Evolutionary conservation across 2,797 vertebrate species (phyloP).

Genomic region (Diglossa cyanea): DNA sequence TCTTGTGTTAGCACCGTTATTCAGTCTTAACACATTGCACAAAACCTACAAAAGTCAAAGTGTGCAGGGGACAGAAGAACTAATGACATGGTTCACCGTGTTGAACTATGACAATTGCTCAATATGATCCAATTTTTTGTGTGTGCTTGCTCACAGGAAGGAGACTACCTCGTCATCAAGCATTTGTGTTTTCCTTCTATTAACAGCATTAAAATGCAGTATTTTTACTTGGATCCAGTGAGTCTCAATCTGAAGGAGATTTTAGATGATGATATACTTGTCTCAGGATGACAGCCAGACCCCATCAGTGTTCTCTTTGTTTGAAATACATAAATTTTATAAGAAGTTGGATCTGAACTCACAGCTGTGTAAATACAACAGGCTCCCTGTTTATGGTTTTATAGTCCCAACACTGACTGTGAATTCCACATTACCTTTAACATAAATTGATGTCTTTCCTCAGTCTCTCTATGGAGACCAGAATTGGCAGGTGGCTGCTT

Average conservation of each 20-base stretch:
- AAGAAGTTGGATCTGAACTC: background rate
- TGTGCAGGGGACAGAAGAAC: background rate
- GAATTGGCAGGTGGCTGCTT: background rate
- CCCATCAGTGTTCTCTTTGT: background rate
- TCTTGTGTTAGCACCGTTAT: background rate
- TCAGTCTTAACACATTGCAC: background rate
- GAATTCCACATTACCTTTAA: background rate
- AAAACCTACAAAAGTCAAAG: background rate
- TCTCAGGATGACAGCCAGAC: background rate
- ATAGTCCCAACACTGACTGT: background rate
- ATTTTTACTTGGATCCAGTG: background rate
- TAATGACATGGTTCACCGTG: background rate
- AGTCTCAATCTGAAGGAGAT: background rate
- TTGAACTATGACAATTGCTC: background rate
- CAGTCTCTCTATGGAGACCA: background rate
- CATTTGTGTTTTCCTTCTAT: background rate
- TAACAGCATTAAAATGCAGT: background rate
- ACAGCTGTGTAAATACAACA: conserved; percentile 35
- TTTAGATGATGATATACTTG: background rate
- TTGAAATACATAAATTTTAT: background rate
- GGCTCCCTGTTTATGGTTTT: background rate
- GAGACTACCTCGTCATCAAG: background rate
- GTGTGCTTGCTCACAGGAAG: background rate
- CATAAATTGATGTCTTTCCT: background rate
- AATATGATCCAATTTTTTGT: background rate